Base-by-base conservation (phyloP, 2,888 invertebrate genomes). In the Apotomis capreana region DNA sequence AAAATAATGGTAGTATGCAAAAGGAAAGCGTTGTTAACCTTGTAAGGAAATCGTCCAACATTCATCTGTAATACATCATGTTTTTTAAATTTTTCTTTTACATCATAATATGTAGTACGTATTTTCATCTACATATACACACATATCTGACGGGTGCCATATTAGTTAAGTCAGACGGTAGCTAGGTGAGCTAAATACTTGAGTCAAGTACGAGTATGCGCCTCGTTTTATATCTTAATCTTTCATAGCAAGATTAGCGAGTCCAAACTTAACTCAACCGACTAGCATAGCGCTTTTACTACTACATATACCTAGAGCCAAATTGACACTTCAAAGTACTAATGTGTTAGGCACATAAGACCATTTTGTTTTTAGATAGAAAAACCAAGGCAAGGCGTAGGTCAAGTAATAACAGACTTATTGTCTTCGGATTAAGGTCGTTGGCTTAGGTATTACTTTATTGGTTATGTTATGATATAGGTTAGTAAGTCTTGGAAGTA, bases 371-470 rank as follows among this genome's bases (percentile, higher is more conserved):
- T 10, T 26, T 40, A 5, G 40, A 6, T 54, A 10, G 12, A 15
- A 6, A 13, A 64, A 26, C 44, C 64, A 12, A 64, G 64, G 44
- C 52, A 13, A 54, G 12, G 49, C 9, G 13, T 52, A 49, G 60
- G 64, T 64, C 40, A 64, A 12, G 15, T 13, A 55, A 55, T 64
- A 64, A 64, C 44, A 44, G 44, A 54, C 44, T 64, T 55, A 64
- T 44, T 54, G 54, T 55, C 12, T 64, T 44, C 4, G 64, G 64
- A 64, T 64, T 64, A 55, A 26, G 54, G 64, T 64, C 54, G 44
- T 49, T 49, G 9, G 2, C 12, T 13, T 5, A 9, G 51, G 52
- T 9, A 63, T 63, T 37, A 52, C 0, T 13, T 36, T 63, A 49
- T 10, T 49, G 54, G 15, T 44, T 40, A 15, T 64, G 40, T 40